phyloP scores from a whole-genome alignment of 2,888 invertebrate species.

The Drosophila prolongata region DNA sequence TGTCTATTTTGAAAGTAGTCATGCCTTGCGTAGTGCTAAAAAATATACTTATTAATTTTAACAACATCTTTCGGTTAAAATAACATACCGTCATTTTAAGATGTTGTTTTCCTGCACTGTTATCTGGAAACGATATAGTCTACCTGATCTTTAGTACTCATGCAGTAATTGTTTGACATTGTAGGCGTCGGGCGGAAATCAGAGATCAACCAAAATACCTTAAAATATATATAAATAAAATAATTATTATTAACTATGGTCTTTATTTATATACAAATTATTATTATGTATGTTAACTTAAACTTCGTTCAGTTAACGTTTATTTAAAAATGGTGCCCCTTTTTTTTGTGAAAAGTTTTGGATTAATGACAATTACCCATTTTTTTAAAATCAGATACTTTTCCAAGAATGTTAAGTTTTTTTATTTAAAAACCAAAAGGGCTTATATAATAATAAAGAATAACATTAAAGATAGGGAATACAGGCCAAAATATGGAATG shows the following conservation, averaged over 20 bases:
- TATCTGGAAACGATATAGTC: conserved; percentile 19
- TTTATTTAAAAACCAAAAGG: too few relatives aligned
- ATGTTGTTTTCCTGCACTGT: conserved; percentile 1
- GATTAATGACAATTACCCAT: too few relatives aligned
- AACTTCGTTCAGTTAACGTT: too few relatives aligned
- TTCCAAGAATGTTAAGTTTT: too few relatives aligned
- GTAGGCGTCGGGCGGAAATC: conserved; percentile 11
- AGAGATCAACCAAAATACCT: conserved; percentile 1
- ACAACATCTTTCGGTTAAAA: neutral
- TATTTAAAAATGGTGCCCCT: too few relatives aligned
- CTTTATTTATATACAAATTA: neutral
- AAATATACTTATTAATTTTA: neutral
- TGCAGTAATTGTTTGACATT: conserved; percentile 16
- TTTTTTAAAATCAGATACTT: too few relatives aligned
- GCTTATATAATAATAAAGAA: too few relatives aligned
- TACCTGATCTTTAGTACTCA: conserved; percentile 1
- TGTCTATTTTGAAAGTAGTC: conserved; percentile 83
- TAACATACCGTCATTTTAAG: conserved; percentile 28
- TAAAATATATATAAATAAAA: neutral
- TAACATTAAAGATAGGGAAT: too few relatives aligned
- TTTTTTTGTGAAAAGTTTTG: too few relatives aligned
- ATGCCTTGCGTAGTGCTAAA: conserved; percentile 80
- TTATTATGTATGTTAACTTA: too few relatives aligned
- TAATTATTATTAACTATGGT: too few relatives aligned
- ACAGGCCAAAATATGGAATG: too few relatives aligned